Conservation (phyloP, 2,797 vertebrate species). For the Epinephelus malabaricus region DNA sequence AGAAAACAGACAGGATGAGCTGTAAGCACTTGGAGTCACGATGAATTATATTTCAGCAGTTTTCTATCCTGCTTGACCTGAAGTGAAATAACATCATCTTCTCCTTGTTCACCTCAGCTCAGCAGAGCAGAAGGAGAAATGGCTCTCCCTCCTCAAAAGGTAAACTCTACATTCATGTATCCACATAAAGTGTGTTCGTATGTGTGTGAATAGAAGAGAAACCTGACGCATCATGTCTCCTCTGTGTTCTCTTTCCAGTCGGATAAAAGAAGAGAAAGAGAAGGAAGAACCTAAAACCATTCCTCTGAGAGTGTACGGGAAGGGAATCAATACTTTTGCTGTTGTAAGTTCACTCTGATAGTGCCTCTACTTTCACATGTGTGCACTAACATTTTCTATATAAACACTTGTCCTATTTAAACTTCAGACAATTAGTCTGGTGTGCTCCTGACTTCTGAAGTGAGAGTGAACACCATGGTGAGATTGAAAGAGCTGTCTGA, state of each 20-base stretch:
- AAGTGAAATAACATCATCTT: neutral
- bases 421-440: too few species aligned
- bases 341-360: slow-evolving; percentile 87
- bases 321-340: slow-evolving; percentile 91
- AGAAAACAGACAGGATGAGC: too few species aligned
- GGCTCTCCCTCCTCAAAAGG: slow-evolving; percentile 89
- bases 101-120: slow-evolving; percentile 82
- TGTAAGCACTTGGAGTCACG: too few species aligned
- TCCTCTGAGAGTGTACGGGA: slow-evolving; percentile 93
- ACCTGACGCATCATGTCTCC: neutral
- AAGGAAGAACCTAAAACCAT: slow-evolving; percentile 94
- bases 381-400: too few species aligned
- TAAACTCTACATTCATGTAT: slow-evolving; percentile 60
- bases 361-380: too few species aligned
- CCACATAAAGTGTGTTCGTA: rapidly evolving
- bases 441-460: too few species aligned
- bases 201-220: neutral
- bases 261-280: slow-evolving; percentile 94
- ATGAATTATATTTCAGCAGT: too few species aligned
- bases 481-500: too few species aligned
- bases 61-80: neutral
- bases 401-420: too few species aligned
- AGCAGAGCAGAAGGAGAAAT: slow-evolving; percentile 88
- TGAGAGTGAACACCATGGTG: too few species aligned
- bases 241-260: slow-evolving; percentile 76